phyloP scores from a whole-genome alignment of 2,797 vertebrate genomes.

The Syndactyla subalaris region DNA sequence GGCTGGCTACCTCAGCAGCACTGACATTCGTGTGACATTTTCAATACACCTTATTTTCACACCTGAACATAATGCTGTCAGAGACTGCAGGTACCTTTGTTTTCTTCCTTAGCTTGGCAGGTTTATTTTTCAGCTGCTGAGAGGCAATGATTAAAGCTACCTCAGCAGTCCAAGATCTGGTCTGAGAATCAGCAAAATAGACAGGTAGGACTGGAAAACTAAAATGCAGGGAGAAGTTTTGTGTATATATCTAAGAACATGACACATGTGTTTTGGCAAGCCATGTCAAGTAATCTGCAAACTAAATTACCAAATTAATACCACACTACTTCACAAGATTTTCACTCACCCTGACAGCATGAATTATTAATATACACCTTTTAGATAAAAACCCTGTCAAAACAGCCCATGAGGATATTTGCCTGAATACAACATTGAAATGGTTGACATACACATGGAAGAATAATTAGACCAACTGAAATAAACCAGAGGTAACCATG shows the following conservation, averaged over 20 bases:
- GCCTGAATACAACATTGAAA: background rate
- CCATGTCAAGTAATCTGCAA: background rate
- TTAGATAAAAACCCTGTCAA: background rate
- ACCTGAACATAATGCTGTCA: background rate
- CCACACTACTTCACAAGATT: background rate
- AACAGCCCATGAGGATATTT: background rate
- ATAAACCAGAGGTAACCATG: background rate
- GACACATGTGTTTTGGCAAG: background rate
- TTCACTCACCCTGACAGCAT: background rate
- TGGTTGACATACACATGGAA: background rate
- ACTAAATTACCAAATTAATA: background rate
- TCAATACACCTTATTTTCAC: background rate
- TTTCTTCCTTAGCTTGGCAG: background rate
- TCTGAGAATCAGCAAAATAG: background rate
- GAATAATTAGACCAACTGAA: background rate
- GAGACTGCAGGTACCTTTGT: background rate
- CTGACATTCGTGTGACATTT: background rate
- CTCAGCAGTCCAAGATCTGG: background rate
- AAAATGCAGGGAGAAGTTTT: background rate
- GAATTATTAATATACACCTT: background rate
- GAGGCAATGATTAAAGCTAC: background rate
- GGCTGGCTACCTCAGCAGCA: background rate
- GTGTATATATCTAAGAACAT: accelerated
- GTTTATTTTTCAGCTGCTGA: background rate
- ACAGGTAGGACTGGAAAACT: background rate